These are phyloP conservation scores for Scytalopus superciliaris DNA, from an alignment of 2,113 vertebrate species.

Conservation along the genomic window DNA sequence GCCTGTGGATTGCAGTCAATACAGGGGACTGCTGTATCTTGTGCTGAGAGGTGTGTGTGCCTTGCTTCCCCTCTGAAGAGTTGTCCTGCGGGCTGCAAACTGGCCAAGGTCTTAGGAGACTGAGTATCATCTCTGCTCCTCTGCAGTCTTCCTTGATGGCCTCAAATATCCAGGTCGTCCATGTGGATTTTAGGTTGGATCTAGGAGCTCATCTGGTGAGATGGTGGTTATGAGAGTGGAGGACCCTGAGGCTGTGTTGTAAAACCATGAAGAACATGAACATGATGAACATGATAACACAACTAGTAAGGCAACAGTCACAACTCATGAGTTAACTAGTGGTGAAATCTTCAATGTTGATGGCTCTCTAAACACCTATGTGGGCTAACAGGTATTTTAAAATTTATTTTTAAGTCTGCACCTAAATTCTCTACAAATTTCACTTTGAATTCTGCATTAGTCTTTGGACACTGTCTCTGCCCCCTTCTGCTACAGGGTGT, in stretches of 20 bases:
- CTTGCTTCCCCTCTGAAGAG: neutral
- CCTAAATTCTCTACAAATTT: neutral
- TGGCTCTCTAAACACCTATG: neutral
- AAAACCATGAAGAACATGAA: neutral
- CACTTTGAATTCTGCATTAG: neutral
- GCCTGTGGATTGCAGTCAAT: neutral
- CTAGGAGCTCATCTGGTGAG: neutral
- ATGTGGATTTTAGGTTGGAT: neutral
- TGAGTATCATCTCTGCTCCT: neutral
- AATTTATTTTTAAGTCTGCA: neutral
- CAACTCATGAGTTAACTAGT: neutral
- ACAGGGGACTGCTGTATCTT: neutral
- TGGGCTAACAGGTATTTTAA: neutral
- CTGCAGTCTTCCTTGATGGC: neutral
- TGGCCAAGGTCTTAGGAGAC: neutral
- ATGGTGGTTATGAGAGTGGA: neutral
- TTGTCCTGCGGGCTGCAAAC: accelerated
- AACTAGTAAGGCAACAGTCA: neutral
- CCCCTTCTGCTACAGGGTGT: neutral
- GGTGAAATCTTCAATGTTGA: neutral
- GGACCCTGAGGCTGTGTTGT: neutral
- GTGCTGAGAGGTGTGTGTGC: accelerated
- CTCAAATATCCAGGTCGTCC: neutral
- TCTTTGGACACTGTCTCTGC: neutral
- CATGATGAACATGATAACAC: neutral